Base-by-base conservation (phyloP, 1,140 invertebrate genomes). In the Hylaeus anthracinus region DNA sequence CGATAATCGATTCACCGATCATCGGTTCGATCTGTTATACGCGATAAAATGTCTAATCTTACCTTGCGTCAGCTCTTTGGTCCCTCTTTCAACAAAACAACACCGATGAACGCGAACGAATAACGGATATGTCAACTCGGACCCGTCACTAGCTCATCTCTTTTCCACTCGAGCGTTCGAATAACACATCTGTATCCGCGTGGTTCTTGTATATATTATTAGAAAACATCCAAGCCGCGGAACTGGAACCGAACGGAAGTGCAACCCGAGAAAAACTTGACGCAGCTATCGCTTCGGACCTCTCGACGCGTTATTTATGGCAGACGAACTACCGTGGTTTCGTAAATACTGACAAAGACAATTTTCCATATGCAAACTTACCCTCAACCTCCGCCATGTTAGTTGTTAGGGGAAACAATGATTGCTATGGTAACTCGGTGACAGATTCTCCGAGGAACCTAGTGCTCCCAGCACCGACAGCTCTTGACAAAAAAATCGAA, bases 371-470 rank as follows among this genome's bases (percentile, higher is more conserved):
- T 61, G 77, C 55, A 66, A 85, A 92, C 91, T 91, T 91, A 92
- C 91, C 91, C 88, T 90, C 89, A 43, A 70, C 78, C 85, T 90
- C 87, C 72, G 89, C 90, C 91, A 92, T 92, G 88, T 90, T 86
- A 81, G 89, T 91, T 88, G 88, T 90, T 86, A 88, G 43, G 86
- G 75, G 82, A 85, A 84, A 86, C 86, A 86, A 64, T 78, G 63
- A 89, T 90, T 80, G 79, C 73, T 81, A 90, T 91, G 79, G 86
- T 58, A 83, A 85, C 85, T 26, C 64, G 41, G 2, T 70, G 61
- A 74, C 67, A 53, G 67, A 53, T 69, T 41, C 48, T 39, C 26
- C 37, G 58, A 61, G 53, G 55, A 26, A 26, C 26, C 26, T 26
- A 26, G 26, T 26, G 26, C 26, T 26, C 26, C 26, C 26, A 26